Base-by-base conservation (phyloP, 1,140 invertebrate species). In the Galleria mellonella region DNA sequence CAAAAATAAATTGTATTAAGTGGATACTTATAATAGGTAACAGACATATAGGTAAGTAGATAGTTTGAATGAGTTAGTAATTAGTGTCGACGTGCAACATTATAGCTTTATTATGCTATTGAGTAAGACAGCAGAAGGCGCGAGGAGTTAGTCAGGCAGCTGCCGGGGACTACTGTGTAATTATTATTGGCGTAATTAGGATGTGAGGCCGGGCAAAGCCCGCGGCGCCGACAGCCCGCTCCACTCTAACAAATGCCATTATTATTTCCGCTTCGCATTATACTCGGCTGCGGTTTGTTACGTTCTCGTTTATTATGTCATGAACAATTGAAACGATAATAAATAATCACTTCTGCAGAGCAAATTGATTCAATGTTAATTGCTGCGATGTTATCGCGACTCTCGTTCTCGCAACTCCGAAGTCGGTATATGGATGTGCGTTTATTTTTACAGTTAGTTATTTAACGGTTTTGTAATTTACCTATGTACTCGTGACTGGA, bases 171-270 rank as follows among this genome's bases (percentile, higher is more conserved):
- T 78, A 72, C 71, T 69, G 73, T 72, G 63, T 77, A 84, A 83
- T 83, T 82, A 83, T 81, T 79, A 79, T 78, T 74, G 74, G 70
- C 69, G 65, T 81, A 84, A 84, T 84, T 83, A 83, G 78, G 74
- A 83, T 83, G 73, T 73, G 78, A 68, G 70, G 50, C 61, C 62
- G 72, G 59, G 59, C 63, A 55, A 47, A 56, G 72, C 72, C 75
- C 73, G 67, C 65, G 73, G 77, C 75, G 75, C 57, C 74, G 68
- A 71, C 69, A 57, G 63, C 68, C 6, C 43, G 62, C 55, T 52
- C 48, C 44, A 31, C 60, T 69, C 66, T 60, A 74, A 77, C 76
- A 75, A 77, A 76, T 64, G 71, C 73, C 70, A 78, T 78, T 79
- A 82, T 78, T 75, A 79, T 84, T 83, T 84, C 81, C 76, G 76